Evolutionary conservation across 64 coral and sea anemone species (phyloP), one percentile per base, ranked within the genome.

Genomic region (Dendronephthya gigantea): DNA sequence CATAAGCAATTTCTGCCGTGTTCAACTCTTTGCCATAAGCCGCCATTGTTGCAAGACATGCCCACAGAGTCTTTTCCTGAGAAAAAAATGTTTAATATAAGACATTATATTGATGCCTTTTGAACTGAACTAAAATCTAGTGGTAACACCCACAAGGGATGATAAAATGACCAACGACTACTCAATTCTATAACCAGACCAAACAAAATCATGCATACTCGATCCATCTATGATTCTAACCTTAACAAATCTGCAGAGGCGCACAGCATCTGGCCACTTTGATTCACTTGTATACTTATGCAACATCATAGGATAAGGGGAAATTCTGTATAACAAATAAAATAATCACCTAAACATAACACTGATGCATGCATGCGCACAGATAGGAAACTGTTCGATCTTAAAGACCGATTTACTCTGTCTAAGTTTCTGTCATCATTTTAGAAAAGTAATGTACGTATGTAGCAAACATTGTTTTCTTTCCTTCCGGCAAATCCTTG

Each of bases 201-300:
- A n/a, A n/a, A n/a, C n/a, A n/a, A n/a, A n/a, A n/a, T n/a, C n/a
- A n/a, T n/a, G n/a, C n/a, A n/a, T n/a, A n/a, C n/a, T n/a, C n/a
- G n/a, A n/a, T n/a, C n/a, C n/a, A n/a, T n/a, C n/a, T n/a, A 34
- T 6, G 7, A 79, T 17, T 34, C 72, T 7, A 12, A 97, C 94
- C 94, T 98, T 98, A 6, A 98, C 95, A 92, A 98, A 98, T 87
- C 95, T 87, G 58, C 95, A 98, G 25, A 98, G 87, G 41, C 95
- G 86, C 30, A 98, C 92, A 29, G 92, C 95, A 89, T 98, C 95
- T 22, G 84, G 38, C 95, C 95, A 98, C 83, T 98, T 98, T 22
- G 92, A 90, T 49, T 92, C 92, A 50, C 88, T 88, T 81, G 87
- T 87, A 50, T 98, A 98, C 81, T 92, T 98, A 86, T 98, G 95